Evolutionary conservation across 2,113 vertebrate genomes (phyloP).

Genomic region (Plotosus lineatus): DNA sequence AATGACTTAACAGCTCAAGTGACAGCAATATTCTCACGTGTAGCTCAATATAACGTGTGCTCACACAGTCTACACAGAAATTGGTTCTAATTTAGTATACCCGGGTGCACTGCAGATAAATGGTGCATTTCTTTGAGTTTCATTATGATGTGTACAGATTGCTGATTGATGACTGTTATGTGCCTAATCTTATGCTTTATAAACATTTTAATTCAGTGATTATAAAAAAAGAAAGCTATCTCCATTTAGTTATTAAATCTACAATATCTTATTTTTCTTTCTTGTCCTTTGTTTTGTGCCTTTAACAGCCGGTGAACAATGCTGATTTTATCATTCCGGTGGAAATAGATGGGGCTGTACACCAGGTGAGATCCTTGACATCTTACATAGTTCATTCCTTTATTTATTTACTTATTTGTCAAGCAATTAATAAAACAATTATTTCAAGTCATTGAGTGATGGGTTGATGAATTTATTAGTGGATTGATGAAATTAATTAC

Average conservation of each 20-base stretch:
- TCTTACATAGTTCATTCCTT: not conserved
- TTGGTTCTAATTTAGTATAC: no score
- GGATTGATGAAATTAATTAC: no score
- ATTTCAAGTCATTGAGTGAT: no score
- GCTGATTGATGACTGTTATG: not conserved
- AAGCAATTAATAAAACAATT: no score
- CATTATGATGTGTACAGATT: not conserved
- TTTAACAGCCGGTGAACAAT: conserved; percentile 84
- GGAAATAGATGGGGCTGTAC: conserved; percentile 87
- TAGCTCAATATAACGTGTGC: not conserved
- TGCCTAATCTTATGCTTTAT: not conserved
- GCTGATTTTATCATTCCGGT: conserved; percentile 94
- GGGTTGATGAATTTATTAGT: no score
- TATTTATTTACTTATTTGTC: not conserved
- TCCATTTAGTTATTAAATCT: not conserved
- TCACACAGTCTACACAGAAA: not conserved
- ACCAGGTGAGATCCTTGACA: conserved; percentile 76
- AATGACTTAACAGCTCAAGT: not conserved
- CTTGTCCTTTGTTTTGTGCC: conserved; percentile 29
- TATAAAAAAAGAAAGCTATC: not conserved
- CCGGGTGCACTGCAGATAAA: not conserved
- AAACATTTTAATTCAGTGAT: not conserved
- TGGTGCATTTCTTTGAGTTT: not conserved
- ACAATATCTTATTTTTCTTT: not conserved
- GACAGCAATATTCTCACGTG: conserved; percentile 7